Conservation (phyloP, 2,113 vertebrate species). For the Crocuta crocuta region DNA sequence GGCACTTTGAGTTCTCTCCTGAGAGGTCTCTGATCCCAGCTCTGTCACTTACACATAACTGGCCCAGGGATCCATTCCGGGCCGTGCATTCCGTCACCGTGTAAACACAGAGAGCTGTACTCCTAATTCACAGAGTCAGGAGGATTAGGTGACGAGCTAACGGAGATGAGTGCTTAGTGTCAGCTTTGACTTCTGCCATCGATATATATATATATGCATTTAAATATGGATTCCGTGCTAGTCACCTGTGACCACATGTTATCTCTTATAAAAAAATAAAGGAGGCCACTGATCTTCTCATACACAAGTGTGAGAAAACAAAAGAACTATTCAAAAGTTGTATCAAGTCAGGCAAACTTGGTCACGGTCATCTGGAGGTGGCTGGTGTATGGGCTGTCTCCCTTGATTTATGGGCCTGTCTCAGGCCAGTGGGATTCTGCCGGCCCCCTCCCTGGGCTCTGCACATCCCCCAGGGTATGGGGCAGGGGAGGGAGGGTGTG, state of each 20-base stretch:
- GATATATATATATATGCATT: no score
- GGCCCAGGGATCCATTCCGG: no score
- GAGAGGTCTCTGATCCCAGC: background rate
- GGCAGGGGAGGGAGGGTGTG: background rate
- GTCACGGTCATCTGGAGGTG: background rate
- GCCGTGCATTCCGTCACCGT: background rate
- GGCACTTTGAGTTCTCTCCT: background rate
- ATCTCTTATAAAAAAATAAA: background rate
- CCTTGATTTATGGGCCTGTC: background rate
- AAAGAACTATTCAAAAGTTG: background rate
- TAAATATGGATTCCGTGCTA: background rate
- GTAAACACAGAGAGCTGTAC: background rate
- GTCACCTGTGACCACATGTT: background rate
- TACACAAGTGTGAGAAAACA: background rate
- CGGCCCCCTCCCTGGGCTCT: background rate
- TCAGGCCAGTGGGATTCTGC: background rate
- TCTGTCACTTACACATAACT: background rate
- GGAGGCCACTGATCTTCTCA: background rate
- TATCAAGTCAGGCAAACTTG: background rate
- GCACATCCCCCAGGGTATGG: background rate
- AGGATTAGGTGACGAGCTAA: background rate
- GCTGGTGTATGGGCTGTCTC: background rate
- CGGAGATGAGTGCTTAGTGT: accelerated
- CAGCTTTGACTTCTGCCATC: background rate
- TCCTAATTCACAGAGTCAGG: accelerated